phyloP scores from a whole-genome alignment of 2,797 vertebrate genomes.

The Acanthurus lineatus region DNA sequence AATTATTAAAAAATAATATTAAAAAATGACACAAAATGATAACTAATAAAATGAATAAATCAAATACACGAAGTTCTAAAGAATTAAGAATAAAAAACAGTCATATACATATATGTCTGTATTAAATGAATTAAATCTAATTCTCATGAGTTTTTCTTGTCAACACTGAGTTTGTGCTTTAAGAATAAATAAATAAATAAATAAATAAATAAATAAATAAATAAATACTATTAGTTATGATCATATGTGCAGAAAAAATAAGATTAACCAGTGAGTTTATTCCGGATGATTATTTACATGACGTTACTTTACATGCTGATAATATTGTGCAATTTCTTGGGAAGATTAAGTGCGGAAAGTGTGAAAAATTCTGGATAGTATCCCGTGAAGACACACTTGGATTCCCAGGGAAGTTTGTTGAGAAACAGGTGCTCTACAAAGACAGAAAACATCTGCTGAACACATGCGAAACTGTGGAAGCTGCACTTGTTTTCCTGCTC shows the following conservation, averaged over 20 bases:
- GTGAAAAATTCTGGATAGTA: slow-evolving; percentile 14
- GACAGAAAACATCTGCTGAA: slow-evolving; percentile 59
- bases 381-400: slow-evolving; percentile 22
- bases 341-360: not conserved
- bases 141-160: no score
- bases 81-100: no score
- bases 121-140: no score
- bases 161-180: not conserved
- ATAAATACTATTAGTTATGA: not conserved
- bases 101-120: no score
- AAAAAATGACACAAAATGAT: no score
- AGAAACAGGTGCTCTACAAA: slow-evolving; percentile 43
- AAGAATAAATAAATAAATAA: not conserved
- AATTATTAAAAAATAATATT: no score
- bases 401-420: slow-evolving; percentile 50
- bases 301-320: not conserved
- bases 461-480: slow-evolving; percentile 52
- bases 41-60: no score
- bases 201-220: not conserved
- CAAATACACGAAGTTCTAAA: no score
- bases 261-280: not conserved
- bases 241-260: not conserved
- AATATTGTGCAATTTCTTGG: not conserved
- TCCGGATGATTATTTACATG: not conserved
- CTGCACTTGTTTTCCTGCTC: slow-evolving; percentile 40